Percentiles rank a stretch among this genome's conserved stretches.
Evolutionary conservation across 2,888 invertebrate species (phyloP).

Genomic region (Athalia cordata): DNA sequence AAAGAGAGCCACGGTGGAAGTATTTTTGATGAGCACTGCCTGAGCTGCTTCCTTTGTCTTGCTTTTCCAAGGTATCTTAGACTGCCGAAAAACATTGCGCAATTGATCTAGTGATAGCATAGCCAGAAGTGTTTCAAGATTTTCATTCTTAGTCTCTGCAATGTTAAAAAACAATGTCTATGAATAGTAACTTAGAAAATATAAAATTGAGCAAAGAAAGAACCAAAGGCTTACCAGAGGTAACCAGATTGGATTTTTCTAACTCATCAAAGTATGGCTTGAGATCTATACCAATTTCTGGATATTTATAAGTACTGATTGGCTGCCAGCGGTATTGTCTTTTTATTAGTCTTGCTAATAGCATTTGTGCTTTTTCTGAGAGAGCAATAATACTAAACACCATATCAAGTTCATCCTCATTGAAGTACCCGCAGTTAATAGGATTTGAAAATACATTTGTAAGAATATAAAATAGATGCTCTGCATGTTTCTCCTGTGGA

Average conservation of each 20-base stretch:
- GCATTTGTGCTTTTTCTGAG: slow-evolving; percentile 58
- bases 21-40: slow-evolving; percentile 54
- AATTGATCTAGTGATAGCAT: slow-evolving; percentile 61
- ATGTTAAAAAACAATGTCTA: slow-evolving; percentile 17
- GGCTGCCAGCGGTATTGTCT: slow-evolving; percentile 62
- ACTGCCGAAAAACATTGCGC: slow-evolving; percentile 55
- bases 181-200: slow-evolving; percentile 2
- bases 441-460: slow-evolving; percentile 61
- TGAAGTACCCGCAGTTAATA: slow-evolving; percentile 67
- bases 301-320: slow-evolving; percentile 55
- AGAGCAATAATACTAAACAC: slow-evolving; percentile 61
- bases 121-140: slow-evolving; percentile 55
- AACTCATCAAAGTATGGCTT: slow-evolving; percentile 56
- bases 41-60: slow-evolving; percentile 55
- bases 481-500: slow-evolving; percentile 56
- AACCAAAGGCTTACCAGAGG: slow-evolving; percentile 11
- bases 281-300: slow-evolving; percentile 56
- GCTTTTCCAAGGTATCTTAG: slow-evolving; percentile 56
- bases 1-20: slow-evolving; percentile 57
- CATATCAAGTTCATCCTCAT: slow-evolving; percentile 59
- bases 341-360: slow-evolving; percentile 63
- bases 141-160: slow-evolving; percentile 54
- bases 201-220: slow-evolving; percentile 9
- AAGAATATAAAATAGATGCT: slow-evolving; percentile 58
- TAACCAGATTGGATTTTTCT: slow-evolving; percentile 50